A percentile compares a stretch with the other conserved stretches of the same genome.
Evolutionary conservation across 2,888 invertebrate species (phyloP).

Genomic region (Sussaba pulchella): DNA sequence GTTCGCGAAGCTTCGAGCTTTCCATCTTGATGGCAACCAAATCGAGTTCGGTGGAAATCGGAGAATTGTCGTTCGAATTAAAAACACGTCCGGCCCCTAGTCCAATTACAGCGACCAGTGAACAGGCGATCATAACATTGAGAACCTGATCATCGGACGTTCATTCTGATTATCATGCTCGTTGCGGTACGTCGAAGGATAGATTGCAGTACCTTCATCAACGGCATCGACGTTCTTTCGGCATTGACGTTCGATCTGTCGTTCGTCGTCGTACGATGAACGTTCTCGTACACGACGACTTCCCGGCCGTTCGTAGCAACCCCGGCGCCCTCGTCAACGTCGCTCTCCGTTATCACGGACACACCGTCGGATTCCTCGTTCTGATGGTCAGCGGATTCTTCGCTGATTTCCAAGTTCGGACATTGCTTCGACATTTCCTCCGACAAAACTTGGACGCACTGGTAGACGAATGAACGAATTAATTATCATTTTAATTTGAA

Average conservation of each 20-base stretch:
- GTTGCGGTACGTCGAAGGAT: conserved; percentile 17
- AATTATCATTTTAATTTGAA: background rate
- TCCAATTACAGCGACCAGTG: conserved; percentile 45
- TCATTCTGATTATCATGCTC: conserved; percentile 38
- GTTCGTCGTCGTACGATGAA: background rate
- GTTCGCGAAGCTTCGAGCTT: conserved; percentile 27
- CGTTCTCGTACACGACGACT: conserved; percentile 14
- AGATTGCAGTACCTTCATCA: conserved; percentile 47
- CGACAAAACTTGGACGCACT: conserved; percentile 38
- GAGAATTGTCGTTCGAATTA: background rate
- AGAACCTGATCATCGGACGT: conserved; percentile 45
- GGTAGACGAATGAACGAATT: conserved; percentile 12
- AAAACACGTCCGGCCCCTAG: conserved; percentile 25
- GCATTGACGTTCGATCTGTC: background rate
- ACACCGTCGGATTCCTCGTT: conserved; percentile 67
- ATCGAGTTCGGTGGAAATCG: conserved; percentile 28
- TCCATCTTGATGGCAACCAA: conserved; percentile 22
- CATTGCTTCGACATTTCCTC: conserved; percentile 29
- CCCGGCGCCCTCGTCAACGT: conserved; percentile 26
- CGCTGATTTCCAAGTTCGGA: background rate
- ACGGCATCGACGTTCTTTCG: conserved; percentile 20
- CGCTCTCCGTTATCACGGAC: conserved; percentile 66
- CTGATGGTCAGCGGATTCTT: background rate
- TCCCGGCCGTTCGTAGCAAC: background rate
- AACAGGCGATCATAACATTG: conserved; percentile 53